Conservation (phyloP, 2,113 vertebrate species). For the Promerops cafer region DNA sequence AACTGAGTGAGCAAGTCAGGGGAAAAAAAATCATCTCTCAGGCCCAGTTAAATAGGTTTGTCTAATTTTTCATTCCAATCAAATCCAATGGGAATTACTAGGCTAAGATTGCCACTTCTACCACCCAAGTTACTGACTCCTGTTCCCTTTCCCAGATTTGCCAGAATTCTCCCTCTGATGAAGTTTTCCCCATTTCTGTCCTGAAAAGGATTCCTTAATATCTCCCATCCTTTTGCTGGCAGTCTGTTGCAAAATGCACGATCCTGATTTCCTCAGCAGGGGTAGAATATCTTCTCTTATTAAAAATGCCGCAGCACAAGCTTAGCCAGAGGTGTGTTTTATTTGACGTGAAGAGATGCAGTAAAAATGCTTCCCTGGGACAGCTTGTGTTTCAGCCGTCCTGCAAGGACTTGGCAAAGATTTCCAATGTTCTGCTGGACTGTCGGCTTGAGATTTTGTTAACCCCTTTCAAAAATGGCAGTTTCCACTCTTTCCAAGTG, state of each 20-base stretch:
- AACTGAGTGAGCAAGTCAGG: not conserved
- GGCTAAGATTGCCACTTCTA: not conserved
- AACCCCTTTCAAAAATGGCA: conserved; percentile 21
- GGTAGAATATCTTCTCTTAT: conserved; percentile 24
- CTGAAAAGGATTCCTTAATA: not conserved
- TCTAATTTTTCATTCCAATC: not conserved
- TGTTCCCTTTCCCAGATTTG: not conserved
- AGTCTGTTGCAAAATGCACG: not conserved
- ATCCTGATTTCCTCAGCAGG: conserved; percentile 24
- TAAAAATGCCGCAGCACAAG: conserved; percentile 27
- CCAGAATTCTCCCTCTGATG: not conserved
- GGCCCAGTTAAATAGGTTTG: not conserved
- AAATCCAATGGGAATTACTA: not conserved
- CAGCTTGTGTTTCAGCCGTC: not conserved
- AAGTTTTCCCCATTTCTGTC: not conserved
- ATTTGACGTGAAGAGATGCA: not conserved
- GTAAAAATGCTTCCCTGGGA: conserved; percentile 29
- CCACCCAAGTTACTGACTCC: conserved; percentile 3
- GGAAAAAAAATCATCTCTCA: not conserved
- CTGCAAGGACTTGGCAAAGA: not conserved
- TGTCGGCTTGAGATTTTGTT: conserved; percentile 2
- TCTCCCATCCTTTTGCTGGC: not conserved
- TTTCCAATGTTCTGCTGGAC: not conserved
- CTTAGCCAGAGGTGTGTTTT: conserved; percentile 31
- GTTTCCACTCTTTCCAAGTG: not conserved